A percentile compares a stretch with the other conserved stretches of the same genome.
Conservation (phyloP, 1,140 invertebrate genomes). For the Drosophila pectinifera region DNA sequence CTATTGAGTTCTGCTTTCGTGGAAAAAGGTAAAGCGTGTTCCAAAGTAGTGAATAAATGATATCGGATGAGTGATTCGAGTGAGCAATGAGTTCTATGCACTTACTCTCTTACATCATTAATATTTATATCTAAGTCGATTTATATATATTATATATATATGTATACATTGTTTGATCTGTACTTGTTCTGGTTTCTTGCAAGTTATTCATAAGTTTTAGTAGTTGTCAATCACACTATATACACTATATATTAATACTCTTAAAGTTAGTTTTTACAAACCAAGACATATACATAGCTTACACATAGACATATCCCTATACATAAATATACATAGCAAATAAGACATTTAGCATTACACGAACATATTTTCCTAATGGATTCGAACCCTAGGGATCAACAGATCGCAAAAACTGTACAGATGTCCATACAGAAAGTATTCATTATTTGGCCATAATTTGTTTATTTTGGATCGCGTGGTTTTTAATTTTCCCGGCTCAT, state of each 20-base stretch:
- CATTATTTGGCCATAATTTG: too few species aligned
- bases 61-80: constrained; percentile 20
- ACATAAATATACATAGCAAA: constrained; percentile 47
- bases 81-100: constrained; percentile 41
- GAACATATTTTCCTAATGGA: constrained; percentile 3
- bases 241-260: constrained; percentile 10
- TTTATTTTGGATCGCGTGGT: too few species aligned
- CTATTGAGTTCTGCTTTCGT: constrained; percentile 44
- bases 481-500: too few species aligned
- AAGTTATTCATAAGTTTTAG: constrained; percentile 48
- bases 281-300: constrained; percentile 39
- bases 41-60: constrained; percentile 18
- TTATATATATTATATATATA: constrained; percentile 32
- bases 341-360: constrained; percentile 31
- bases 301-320: constrained; percentile 23
- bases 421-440: too few species aligned
- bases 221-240: not conserved
- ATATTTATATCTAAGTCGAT: constrained; percentile 22
- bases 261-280: constrained; percentile 35
- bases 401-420: constrained; percentile 15
- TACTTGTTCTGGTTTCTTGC: constrained; percentile 64
- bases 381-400: not conserved
- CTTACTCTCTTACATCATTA: constrained; percentile 22
- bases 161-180: constrained; percentile 61
- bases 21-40: constrained; percentile 49